A percentile compares a stretch with the other conserved stretches of the same genome.
phyloP scores from a whole-genome alignment of 2,113 vertebrate species.

The Prietella phreatophila region DNA sequence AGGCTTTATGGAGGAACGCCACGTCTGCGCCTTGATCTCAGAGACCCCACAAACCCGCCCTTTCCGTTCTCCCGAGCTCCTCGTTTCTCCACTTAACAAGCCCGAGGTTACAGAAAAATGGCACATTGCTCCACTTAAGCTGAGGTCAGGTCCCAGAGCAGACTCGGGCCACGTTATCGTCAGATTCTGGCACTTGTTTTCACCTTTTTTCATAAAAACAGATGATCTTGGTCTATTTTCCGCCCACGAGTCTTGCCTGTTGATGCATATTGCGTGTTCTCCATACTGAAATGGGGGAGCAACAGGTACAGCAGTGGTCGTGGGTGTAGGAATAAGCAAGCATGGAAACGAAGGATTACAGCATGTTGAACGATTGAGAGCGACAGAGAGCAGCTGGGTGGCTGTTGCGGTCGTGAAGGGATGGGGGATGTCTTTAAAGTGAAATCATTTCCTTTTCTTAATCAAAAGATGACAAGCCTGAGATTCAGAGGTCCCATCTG shows the following conservation, averaged over 20 bases:
- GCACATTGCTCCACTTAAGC: conserved; percentile 68
- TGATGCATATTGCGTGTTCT: neutral
- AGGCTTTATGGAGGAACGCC: conserved; percentile 47
- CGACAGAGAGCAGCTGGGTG: conserved; percentile 40
- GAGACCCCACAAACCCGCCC: conserved; percentile 37
- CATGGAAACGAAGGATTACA: conserved; percentile 19
- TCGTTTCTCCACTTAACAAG: conserved; percentile 81
- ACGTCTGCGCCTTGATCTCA: conserved; percentile 44
- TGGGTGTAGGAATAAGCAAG: neutral
- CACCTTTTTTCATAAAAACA: conserved; percentile 74
- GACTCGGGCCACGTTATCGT: conserved; percentile 65
- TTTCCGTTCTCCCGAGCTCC: conserved; percentile 69
- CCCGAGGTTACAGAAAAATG: conserved; percentile 71
- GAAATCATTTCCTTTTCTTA: conserved; percentile 95
- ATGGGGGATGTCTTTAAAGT: conserved; percentile 81
- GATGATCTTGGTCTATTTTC: conserved; percentile 66
- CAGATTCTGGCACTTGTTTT: conserved; percentile 80
- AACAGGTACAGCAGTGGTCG: neutral
- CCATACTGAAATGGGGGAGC: neutral
- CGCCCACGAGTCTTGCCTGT: neutral
- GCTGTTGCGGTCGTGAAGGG: conserved; percentile 20
- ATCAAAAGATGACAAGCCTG: conserved; percentile 89
- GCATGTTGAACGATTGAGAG: conserved; percentile 25
- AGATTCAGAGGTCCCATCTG: conserved; percentile 84
- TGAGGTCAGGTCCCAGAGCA: conserved; percentile 86